Base-by-base conservation (phyloP, 1,140 invertebrate genomes). In the Panagrolaimus sp. region DNA sequence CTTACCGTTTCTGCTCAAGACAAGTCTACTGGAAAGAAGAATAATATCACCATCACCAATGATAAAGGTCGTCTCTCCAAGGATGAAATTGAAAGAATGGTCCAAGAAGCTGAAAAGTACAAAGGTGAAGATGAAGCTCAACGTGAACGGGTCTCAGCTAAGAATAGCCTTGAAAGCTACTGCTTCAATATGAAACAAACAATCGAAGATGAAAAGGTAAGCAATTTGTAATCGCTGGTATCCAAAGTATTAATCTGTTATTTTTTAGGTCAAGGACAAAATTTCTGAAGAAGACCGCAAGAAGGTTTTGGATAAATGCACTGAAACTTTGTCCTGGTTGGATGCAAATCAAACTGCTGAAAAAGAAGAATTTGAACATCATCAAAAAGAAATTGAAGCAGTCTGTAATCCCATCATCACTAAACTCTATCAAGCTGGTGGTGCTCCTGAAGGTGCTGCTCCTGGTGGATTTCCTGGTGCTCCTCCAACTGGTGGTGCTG, bases 1-100 rank as follows among this genome's bases (percentile, higher is more conserved):
- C 64, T 85, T 15, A 84, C 85, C 68, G 85, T 86, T 9, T 82
- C 84, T 63, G 88, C 87, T 43, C 79, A 80, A 10, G 88, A 88
- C 76, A 88, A 88, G 80, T 86, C 85, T 4, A 96, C 94, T 71
- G 94, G 94, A 80, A 94, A 94, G 84, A 91, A 94, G 81, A 96
- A 96, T 85, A 96, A 96, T 85, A 96, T 97, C 84, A 95, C 92
- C 26, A 96, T 97, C 79, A 79, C 58, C 12, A 76, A 97, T 83
- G 94, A 97, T 86, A 96, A 96, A 85, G 93, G 94, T 73, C 90
- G 94, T 79, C 88, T 98, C 0, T 91, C 89, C 82, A 96, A 96
- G 86, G 93, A 96, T 81, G 94, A 97, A 75, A 97, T 97, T 79
- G 93, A 97, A 83, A 87, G 91, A 52, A 97, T 98, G 94, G 92